These are phyloP conservation scores for Melanotaenia parkinsoni DNA, from an alignment of 2,797 vertebrate genomes.

Conservation along the genomic window DNA sequence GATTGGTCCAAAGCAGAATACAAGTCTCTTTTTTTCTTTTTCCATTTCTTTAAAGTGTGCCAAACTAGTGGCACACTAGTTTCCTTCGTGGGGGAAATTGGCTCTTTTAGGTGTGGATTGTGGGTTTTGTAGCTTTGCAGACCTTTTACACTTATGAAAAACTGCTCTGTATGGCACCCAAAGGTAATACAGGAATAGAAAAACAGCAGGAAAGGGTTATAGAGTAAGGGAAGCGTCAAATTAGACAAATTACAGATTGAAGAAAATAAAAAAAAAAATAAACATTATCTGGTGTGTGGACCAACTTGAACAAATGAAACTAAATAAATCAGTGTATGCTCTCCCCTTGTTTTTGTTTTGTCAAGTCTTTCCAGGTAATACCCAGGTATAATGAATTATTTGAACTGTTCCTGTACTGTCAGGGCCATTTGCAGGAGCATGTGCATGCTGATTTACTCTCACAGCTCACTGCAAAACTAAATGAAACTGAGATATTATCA, in stretches of 20 bases:
- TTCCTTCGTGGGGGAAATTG: neutral
- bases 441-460: neutral
- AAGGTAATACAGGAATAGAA: neutral
- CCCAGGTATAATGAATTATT: neutral
- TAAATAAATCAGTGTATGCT: neutral
- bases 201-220: neutral
- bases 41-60: neutral
- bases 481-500: conserved; percentile 9
- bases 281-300: too few relatives aligned
- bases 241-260: neutral
- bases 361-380: neutral
- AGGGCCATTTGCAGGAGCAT: neutral
- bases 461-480: neutral
- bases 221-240: neutral
- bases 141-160: neutral
- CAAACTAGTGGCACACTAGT: neutral
- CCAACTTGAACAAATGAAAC: neutral
- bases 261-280: neutral
- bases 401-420: neutral
- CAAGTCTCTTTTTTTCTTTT: neutral
- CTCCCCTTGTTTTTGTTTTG: neutral
- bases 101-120: too few relatives aligned
- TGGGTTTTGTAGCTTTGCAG: neutral
- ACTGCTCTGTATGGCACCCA: neutral
- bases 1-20: neutral